Percentiles rank a stretch among this genome's conserved stretches.
Conservation (phyloP, 2,888 invertebrate species). For the Andrena flavipes region DNA sequence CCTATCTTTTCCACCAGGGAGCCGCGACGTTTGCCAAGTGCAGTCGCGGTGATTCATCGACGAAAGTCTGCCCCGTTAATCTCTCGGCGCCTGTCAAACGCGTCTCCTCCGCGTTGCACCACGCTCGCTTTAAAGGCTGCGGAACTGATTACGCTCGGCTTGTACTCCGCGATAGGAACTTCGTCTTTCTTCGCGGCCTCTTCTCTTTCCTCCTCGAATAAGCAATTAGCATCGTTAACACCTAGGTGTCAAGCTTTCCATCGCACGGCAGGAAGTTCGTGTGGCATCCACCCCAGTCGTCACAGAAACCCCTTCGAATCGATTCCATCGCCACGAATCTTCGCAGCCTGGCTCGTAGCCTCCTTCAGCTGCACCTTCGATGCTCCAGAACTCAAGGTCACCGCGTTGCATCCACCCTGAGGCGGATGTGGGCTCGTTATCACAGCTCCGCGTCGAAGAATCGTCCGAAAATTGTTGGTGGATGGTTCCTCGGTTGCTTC, state of each 20-base stretch:
- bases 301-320: neutral
- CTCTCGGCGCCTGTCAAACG: constrained; percentile 27
- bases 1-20: constrained; percentile 18
- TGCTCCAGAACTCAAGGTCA: constrained; percentile 65
- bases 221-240: neutral
- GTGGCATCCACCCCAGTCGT: neutral
- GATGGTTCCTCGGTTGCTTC: neutral
- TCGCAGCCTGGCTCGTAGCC: neutral
- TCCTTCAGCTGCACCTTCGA: neutral
- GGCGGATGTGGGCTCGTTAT: constrained; percentile 10
- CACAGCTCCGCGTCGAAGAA: neutral
- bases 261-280: neutral
- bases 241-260: neutral
- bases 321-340: constrained; percentile 3
- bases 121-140: constrained; percentile 14
- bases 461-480: neutral
- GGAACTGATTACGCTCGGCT: constrained; percentile 1
- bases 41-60: constrained; percentile 39
- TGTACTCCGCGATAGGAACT: constrained; percentile 27
- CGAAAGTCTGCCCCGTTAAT: constrained; percentile 18
- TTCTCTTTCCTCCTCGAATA: neutral
- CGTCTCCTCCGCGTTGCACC: constrained; percentile 13
- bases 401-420: constrained; percentile 34
- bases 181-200: constrained; percentile 5
- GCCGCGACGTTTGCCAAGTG: constrained; percentile 43